These are phyloP conservation scores for Hestina assimilis DNA, from an alignment of 1,140 invertebrate species.

Conservation along the genomic window DNA sequence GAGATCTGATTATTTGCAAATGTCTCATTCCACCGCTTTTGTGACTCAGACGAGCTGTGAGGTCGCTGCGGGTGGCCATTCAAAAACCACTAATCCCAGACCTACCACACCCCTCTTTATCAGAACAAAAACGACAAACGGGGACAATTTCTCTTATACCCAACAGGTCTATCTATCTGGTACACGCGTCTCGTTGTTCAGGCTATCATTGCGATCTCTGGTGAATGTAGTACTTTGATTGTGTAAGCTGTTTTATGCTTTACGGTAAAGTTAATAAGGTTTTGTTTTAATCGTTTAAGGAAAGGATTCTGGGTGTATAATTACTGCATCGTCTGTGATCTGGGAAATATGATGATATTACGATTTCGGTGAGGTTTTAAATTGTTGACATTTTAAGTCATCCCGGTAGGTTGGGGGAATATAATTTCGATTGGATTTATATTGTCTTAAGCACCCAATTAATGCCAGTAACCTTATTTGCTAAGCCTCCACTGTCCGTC, in stretches of 20 bases:
- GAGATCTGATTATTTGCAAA: slow-evolving; percentile 26
- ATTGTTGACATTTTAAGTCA: slow-evolving; percentile 14
- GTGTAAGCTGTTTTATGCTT: slow-evolving; percentile 22
- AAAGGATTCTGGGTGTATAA: slow-evolving; percentile 36
- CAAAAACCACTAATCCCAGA: slow-evolving; percentile 25
- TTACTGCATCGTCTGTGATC: slow-evolving; percentile 42
- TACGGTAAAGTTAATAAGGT: slow-evolving; percentile 7
- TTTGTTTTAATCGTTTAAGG: slow-evolving; percentile 24
- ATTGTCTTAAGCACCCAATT: too few relatives aligned
- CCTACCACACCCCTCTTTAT: slow-evolving; percentile 13
- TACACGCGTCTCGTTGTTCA: slow-evolving; percentile 35
- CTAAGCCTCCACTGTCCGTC: too few relatives aligned
- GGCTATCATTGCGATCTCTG: slow-evolving; percentile 38
- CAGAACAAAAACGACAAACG: slow-evolving; percentile 2
- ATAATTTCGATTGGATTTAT: background rate
- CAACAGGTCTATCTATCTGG: slow-evolving; percentile 37
- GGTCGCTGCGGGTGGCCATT: slow-evolving; percentile 51
- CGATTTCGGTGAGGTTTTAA: slow-evolving; percentile 4
- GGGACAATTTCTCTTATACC: slow-evolving; percentile 21
- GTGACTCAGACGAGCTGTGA: slow-evolving; percentile 49
- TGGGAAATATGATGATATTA: slow-evolving; percentile 39
- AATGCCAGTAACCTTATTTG: too few relatives aligned
- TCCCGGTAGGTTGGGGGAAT: background rate
- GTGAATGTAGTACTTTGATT: slow-evolving; percentile 12
- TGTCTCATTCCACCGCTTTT: slow-evolving; percentile 32